Base-by-base conservation (phyloP, 2,797 vertebrate species). In the Emys orbicularis region DNA sequence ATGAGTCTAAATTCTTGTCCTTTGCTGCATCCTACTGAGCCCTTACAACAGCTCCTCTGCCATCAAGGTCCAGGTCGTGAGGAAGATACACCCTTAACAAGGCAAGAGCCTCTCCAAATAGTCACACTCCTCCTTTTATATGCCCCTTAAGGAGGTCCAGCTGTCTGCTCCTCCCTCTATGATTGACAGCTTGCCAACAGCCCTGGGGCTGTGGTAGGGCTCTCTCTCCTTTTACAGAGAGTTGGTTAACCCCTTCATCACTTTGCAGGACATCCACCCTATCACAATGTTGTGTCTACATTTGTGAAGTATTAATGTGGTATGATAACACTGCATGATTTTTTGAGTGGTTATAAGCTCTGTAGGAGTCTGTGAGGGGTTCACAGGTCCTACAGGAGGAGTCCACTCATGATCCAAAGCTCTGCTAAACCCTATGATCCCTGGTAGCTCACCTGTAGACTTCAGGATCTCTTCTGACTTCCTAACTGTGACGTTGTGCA, bases 401-500 rank as follows among this genome's bases (percentile, higher is more conserved):
- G 61, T 9, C 61, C 34, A 65, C 16, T n/a, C 31, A n/a, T 65
- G 13, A 23, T 23, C 50, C 82, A 86, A 74, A 88, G 47, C 52
- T 87, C 2, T 74, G 47, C 29, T 86, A 11, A 86, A 41, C 21
- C 47, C 54, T 52, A 18, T 74, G 18, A 81, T 95, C 79, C 53
- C 72, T 82, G 12, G 12, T 84, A 83, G 81, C 31, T 94, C 65
- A 81, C 31, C 76, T 89, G 25, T 3, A 88, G 54, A 49, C 83
- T 79, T 29, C 72, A 85, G 57, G 37, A 85, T 88, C 86, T 72
- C n/a, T 91, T 89, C 56, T 84, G 12, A 12, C 83, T 94, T 81
- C 56, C 85, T 57, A 88, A n/a, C n/a, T n/a, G n/a, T n/a, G n/a
- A n/a, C n/a, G n/a, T n/a, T n/a, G n/a, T n/a, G n/a, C n/a, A n/a